Conservation (phyloP, 2,888 invertebrate species). For the Gryllus longicercus region DNA sequence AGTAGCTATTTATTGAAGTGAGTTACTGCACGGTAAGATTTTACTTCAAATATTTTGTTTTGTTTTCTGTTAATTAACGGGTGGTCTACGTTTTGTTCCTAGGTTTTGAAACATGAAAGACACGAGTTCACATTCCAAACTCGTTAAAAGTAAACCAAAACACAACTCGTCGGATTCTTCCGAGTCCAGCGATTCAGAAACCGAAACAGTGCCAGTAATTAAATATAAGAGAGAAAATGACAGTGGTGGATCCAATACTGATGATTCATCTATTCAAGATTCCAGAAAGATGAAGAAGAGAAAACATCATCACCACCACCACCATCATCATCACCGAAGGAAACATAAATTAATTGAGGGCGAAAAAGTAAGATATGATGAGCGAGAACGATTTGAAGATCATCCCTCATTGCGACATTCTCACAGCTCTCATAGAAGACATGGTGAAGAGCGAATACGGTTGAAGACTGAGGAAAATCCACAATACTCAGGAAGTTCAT, state of each 20-base stretch:
- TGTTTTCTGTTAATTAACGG: too few relatives aligned
- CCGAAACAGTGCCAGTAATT: not conserved
- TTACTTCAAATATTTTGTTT: too few relatives aligned
- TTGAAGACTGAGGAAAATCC: not conserved
- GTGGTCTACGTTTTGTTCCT: too few relatives aligned
- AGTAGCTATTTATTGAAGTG: too few relatives aligned
- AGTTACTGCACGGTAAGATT: too few relatives aligned
- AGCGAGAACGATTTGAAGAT: not conserved
- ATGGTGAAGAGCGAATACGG: not conserved
- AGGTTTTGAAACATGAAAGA: not conserved
- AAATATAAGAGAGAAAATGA: not conserved
- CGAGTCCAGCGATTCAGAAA: not conserved
- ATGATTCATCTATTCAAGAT: not conserved
- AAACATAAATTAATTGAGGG: not conserved
- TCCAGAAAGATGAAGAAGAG: not conserved
- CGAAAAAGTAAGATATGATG: not conserved
- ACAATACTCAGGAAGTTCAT: not conserved
- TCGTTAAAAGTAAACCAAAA: not conserved
- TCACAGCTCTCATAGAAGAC: not conserved
- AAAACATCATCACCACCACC: not conserved
- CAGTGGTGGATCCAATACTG: not conserved
- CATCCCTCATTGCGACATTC: not conserved
- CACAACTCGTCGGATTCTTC: not conserved
- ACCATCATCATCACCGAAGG: not conserved
- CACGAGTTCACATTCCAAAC: not conserved